These are phyloP conservation scores for Hymenopus coronatus DNA, from an alignment of 2,888 invertebrate genomes.

Conservation along the genomic window DNA sequence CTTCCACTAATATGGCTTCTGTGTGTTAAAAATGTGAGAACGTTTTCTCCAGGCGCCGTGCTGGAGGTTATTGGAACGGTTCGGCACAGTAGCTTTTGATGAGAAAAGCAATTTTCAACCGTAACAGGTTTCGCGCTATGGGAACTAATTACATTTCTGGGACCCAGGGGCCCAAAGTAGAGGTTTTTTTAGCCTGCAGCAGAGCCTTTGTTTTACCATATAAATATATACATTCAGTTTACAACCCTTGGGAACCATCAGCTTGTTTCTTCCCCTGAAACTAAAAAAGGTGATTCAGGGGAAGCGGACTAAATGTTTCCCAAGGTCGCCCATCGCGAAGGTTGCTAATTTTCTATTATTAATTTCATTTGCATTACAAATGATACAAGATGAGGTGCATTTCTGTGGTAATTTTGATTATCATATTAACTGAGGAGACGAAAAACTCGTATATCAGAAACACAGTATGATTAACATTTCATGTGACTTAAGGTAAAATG, in stretches of 20 bases:
- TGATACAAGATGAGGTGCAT: neutral
- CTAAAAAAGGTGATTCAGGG: neutral
- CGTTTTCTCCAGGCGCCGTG: neutral
- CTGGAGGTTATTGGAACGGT: neutral
- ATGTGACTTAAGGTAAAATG: too few species aligned
- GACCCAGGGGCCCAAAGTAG: neutral
- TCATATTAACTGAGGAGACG: too few species aligned
- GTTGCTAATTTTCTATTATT: neutral
- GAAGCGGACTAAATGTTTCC: neutral
- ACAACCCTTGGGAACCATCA: neutral
- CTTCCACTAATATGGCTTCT: neutral
- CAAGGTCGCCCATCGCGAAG: neutral
- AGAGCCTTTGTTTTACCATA: neutral
- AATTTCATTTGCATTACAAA: neutral
- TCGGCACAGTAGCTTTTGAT: neutral
- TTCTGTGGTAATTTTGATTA: too few species aligned
- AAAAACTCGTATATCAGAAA: too few species aligned
- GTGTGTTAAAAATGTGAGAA: neutral
- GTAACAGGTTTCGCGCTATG: neutral
- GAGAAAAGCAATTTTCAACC: neutral
- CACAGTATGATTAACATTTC: too few species aligned
- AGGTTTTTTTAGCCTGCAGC: neutral
- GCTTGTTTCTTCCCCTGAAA: neutral
- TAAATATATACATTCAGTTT: neutral
- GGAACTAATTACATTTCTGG: neutral